Conservation (phyloP, 2,797 vertebrate species). For the Rhinoraja longicauda region DNA sequence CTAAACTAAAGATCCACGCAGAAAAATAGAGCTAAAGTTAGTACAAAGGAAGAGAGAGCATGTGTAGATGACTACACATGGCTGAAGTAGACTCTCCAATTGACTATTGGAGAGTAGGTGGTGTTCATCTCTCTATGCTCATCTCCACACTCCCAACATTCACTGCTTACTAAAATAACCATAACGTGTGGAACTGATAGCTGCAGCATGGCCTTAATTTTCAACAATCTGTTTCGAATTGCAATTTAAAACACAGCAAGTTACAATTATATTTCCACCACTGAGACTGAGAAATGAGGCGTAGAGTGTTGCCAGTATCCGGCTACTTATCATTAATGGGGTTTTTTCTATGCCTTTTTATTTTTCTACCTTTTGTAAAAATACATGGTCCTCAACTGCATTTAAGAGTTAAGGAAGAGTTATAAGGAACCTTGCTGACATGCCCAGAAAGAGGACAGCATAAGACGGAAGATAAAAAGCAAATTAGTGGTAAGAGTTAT, state of each 20-base stretch:
- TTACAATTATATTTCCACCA: background rate
- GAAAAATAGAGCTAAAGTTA: background rate
- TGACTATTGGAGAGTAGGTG: background rate
- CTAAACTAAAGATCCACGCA: no score
- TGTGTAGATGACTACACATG: background rate
- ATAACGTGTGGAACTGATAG: background rate
- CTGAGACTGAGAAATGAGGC: background rate
- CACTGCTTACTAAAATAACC: background rate
- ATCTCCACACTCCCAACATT: background rate
- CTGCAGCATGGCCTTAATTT: background rate
- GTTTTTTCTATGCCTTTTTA: background rate
- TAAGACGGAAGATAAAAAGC: background rate
- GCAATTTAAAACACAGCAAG: background rate
- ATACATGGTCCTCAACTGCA: background rate
- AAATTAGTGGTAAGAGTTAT: background rate
- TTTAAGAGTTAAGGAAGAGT: background rate
- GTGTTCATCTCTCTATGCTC: background rate
- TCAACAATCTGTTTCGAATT: background rate
- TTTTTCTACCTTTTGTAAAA: background rate
- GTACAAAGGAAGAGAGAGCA: background rate
- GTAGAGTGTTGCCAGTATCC: background rate
- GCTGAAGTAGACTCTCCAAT: background rate
- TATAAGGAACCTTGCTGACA: background rate
- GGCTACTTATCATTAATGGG: background rate
- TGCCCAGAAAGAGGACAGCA: background rate